Base-by-base conservation (phyloP, 2,797 vertebrate genomes). In the Helicolenus hilgendorfi region DNA sequence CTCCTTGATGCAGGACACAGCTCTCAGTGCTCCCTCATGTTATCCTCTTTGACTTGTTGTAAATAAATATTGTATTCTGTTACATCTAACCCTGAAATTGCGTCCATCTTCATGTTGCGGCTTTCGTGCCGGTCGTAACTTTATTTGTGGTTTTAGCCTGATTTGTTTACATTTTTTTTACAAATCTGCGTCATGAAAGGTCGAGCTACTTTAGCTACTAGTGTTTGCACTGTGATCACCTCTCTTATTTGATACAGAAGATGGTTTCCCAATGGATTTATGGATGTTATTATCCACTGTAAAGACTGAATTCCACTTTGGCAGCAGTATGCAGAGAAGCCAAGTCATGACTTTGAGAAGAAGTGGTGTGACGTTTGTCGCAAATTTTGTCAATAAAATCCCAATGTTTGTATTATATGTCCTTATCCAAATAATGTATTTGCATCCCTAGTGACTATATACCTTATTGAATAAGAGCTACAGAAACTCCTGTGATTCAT, bases 401-500 rank as follows among this genome's bases (percentile, higher is more conserved):
- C 33, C 7, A 6, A 27, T 2, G 4, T 27, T 20, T 18, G 14
- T 27, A 33, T 31, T 59, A 35, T 26, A 22, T 33, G 36, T 33
- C 9, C 24, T 38, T 36, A 53, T 63, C 15, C 14, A 65, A 67
- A 69, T 38, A 29, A 72, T 49, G 18, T n/a, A 33, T 76, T 80
- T 68, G 20, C 20, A 79, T 84, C 22, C 41, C 20, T n/a, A n/a
- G 2, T 55, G 11, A 55, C 20, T 10, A 22, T 82, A 31, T 58
- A 35, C 13, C 24, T 15, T 76, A 88, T 73, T 72, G 31, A 27
- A 64, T 79, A 59, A 33, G 2, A 72, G 72, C 49, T 26, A n/a
- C 38, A 82, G 41, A 68, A 73, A 63, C 69, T 27, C 5, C 11
- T 38, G 7, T 26, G 22, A 86, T 83, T 88, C 33, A 77, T 80